Evolutionary conservation across 2,113 vertebrate genomes (phyloP).

Genomic region (Proteles cristata): DNA sequence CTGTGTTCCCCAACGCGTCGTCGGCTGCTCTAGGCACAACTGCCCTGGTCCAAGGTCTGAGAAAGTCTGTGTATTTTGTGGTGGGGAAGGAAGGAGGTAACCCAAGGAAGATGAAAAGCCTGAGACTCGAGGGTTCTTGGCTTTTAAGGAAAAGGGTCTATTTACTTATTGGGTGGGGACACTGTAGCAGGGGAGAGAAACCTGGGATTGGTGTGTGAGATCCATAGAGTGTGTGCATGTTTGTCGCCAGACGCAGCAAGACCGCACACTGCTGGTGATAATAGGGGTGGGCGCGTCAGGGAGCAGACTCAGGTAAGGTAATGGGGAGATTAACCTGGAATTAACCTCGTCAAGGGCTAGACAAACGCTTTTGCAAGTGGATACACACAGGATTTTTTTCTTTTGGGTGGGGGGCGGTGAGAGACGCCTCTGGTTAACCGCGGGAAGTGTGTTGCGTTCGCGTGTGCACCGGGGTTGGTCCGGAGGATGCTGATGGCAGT

Average conservation of each 20-base stretch:
- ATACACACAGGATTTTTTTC: slow-evolving; percentile 34
- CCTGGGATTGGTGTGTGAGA: slow-evolving; percentile 21
- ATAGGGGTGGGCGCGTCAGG: not conserved
- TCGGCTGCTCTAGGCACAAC: slow-evolving; percentile 25
- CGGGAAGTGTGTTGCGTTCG: not conserved
- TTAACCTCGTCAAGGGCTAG: slow-evolving; percentile 75
- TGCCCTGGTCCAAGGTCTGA: not conserved
- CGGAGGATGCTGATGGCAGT: not conserved
- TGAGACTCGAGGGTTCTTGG: slow-evolving; percentile 4
- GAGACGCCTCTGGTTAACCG: not conserved
- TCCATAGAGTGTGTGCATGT: not conserved
- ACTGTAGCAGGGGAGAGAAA: slow-evolving; percentile 10
- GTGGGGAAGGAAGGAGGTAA: slow-evolving; percentile 34
- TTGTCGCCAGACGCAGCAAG: not conserved
- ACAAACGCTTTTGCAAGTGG: slow-evolving; percentile 70
- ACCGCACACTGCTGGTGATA: not conserved
- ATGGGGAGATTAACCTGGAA: slow-evolving; percentile 77
- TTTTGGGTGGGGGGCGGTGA: not conserved
- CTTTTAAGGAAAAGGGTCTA: slow-evolving; percentile 72
- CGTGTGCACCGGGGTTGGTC: not conserved
- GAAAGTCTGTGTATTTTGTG: slow-evolving; percentile 55
- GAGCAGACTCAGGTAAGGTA: slow-evolving; percentile 66
- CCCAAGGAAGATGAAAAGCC: slow-evolving; percentile 50
- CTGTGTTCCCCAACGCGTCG: not conserved
- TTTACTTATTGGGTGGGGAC: slow-evolving; percentile 64